Percentiles rank a stretch among this genome's conserved stretches.
Evolutionary conservation across 1,140 invertebrate species (phyloP).

Genomic region (Forficula auricularia): DNA sequence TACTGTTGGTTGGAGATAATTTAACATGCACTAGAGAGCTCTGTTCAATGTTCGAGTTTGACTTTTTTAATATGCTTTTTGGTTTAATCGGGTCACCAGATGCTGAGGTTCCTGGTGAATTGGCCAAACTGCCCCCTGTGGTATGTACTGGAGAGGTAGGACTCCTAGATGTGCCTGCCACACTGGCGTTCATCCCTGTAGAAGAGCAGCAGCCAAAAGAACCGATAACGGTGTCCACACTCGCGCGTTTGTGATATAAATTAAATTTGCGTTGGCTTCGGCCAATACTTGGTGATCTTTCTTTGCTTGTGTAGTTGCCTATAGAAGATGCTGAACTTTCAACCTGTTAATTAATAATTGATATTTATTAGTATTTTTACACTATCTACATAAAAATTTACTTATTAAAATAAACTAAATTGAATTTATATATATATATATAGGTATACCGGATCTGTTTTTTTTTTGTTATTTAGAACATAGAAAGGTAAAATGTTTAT

Average conservation of each 20-base stretch:
- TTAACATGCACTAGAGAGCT: constrained; percentile 16
- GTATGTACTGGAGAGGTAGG: constrained; percentile 11
- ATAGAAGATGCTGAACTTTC: constrained; percentile 15
- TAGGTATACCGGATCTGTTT: background rate
- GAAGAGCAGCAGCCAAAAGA: too few species aligned
- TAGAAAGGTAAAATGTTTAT: background rate
- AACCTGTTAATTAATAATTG: constrained; percentile 11
- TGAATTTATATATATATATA: background rate
- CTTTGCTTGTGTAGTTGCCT: constrained; percentile 14
- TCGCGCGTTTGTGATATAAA: constrained; percentile 9
- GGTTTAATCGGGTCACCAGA: constrained; percentile 12
- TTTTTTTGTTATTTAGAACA: background rate
- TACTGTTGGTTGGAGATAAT: constrained; percentile 10
- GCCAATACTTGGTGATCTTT: constrained; percentile 13
- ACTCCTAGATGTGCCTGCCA: constrained; percentile 8
- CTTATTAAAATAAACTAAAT: background rate
- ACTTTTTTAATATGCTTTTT: constrained; percentile 22
- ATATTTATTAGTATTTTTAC: background rate
- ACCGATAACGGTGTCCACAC: constrained; percentile 5
- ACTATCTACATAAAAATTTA: background rate
- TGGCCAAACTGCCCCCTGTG: constrained; percentile 7
- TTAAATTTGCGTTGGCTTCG: constrained; percentile 10
- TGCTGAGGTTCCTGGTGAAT: too few species aligned
- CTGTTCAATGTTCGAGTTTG: constrained; percentile 19
- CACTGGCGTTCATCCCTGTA: too few species aligned